A percentile compares a stretch with the other conserved stretches of the same genome.
Conservation (phyloP, 2,113 vertebrate species). For the Triplophysa dalaica region DNA sequence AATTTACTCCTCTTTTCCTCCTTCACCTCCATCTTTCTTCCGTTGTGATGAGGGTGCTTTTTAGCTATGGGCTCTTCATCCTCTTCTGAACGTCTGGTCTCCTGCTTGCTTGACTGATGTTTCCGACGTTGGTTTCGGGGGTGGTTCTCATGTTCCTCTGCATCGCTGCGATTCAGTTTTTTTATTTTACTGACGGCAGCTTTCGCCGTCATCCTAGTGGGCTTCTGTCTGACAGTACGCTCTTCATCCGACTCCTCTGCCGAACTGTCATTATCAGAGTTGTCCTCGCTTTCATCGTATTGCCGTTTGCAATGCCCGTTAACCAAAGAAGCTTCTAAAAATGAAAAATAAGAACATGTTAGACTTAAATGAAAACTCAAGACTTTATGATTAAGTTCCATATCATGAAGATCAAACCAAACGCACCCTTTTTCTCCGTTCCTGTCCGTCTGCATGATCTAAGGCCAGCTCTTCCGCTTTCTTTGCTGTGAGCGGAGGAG, state of each 20-base stretch:
- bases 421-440: neutral
- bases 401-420: neutral
- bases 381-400: too few species aligned
- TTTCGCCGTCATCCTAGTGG: constrained; percentile 55
- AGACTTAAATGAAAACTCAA: too few species aligned
- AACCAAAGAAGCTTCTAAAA: constrained; percentile 59
- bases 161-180: constrained; percentile 57
- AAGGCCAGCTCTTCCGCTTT: constrained; percentile 26
- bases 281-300: constrained; percentile 53
- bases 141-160: constrained; percentile 51
- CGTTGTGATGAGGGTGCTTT: constrained; percentile 70
- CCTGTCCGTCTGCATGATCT: constrained; percentile 21
- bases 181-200: constrained; percentile 59
- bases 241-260: constrained; percentile 35
- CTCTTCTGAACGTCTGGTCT: constrained; percentile 63
- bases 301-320: constrained; percentile 67
- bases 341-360: neutral
- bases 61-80: constrained; percentile 55
- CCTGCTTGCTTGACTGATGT: constrained; percentile 23
- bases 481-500: constrained; percentile 57
- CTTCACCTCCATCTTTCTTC: constrained; percentile 59
- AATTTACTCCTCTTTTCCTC: constrained; percentile 58
- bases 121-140: constrained; percentile 50
- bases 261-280: constrained; percentile 47
- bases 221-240: constrained; percentile 46